Base-by-base conservation (phyloP, 1,140 invertebrate species). In the Pseudomyrmex dendroicus region DNA sequence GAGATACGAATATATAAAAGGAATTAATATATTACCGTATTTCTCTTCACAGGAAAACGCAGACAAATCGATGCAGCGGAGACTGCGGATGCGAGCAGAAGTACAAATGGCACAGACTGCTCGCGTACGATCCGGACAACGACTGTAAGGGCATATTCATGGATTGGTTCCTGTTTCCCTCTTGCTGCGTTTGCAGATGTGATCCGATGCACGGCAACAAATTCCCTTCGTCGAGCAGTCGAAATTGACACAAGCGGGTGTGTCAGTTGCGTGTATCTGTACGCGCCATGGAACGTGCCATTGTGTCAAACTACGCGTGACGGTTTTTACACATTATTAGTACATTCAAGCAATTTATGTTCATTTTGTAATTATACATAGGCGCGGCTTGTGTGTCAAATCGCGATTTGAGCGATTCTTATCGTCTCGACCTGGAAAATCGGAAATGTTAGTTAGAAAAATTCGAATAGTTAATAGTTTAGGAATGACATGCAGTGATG, bases 141-240 rank as follows among this genome's bases (percentile, higher is more conserved):
- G 98, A 98, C 91, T 98, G 98, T 93, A 97, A 97, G 91, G 98
- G 98, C 70, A 98, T 99, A 84, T 99, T 99, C 93, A 98, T 98
- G 95, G 98, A 99, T 93, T 99, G 98, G 98, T 99, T 99, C 94
- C 96, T 98, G 67, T 99, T 98, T 93, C 98, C 98, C 12, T 98
- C 98, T 0, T 98, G 98, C 92, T 99, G 98, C 93, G 97, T 98
- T 17, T 98, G 98, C 92, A 95, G 97, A 90, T 99, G 98, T 91
- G 95, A 96, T 90, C 96, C 96, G 8, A 4, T 67, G 15, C 84
- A 83, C 70, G 86, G 56, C 15, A 90, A 87, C 22, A 89, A 89
- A 64, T 89, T 89, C 56, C 20, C 87, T 9, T 9, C 89, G 9
- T 72, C 91, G 10, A 84, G 76, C 54, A 84, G 22, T 73, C 76